Percentiles rank a stretch among this genome's conserved stretches.
Evolutionary conservation across 1,140 invertebrate genomes (phyloP).

Genomic region (Nasonia vitripennis): DNA sequence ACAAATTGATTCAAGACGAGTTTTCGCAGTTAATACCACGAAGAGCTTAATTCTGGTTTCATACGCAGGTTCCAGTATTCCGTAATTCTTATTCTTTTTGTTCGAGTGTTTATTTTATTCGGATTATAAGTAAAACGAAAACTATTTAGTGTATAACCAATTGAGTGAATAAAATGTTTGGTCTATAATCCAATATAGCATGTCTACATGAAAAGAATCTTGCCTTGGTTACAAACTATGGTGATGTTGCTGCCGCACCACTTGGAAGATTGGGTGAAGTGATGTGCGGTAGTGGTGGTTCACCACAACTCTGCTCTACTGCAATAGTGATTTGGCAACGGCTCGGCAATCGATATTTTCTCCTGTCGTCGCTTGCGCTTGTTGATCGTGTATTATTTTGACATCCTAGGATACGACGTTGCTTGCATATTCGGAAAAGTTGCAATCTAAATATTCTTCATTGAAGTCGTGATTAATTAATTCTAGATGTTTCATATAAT

Average conservation of each 20-base stretch:
- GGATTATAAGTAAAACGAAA: no score
- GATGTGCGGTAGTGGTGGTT: background rate
- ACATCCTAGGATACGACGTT: background rate
- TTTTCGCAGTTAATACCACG: constrained; percentile 51
- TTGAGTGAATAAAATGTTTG: no score
- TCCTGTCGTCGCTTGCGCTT: background rate
- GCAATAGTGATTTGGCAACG: constrained; percentile 29
- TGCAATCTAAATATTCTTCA: background rate
- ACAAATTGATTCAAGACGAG: constrained; percentile 67
- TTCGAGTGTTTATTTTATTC: no score
- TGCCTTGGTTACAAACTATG: background rate
- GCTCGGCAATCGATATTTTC: constrained; percentile 17
- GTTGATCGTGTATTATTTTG: background rate
- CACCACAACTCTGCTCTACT: background rate
- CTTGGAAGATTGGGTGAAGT: background rate
- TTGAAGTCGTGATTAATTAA: no score
- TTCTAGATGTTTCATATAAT: no score
- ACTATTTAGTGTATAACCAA: no score
- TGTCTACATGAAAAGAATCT: background rate
- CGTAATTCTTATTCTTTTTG: background rate
- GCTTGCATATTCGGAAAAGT: background rate
- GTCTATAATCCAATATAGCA: background rate
- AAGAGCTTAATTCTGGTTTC: constrained; percentile 55
- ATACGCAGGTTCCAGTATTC: background rate
- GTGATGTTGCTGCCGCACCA: background rate